These are phyloP conservation scores for Theonella swinhoei DNA, from an alignment of 37 sponge, comb jelly and placozoan species.

Conservation along the genomic window DNA sequence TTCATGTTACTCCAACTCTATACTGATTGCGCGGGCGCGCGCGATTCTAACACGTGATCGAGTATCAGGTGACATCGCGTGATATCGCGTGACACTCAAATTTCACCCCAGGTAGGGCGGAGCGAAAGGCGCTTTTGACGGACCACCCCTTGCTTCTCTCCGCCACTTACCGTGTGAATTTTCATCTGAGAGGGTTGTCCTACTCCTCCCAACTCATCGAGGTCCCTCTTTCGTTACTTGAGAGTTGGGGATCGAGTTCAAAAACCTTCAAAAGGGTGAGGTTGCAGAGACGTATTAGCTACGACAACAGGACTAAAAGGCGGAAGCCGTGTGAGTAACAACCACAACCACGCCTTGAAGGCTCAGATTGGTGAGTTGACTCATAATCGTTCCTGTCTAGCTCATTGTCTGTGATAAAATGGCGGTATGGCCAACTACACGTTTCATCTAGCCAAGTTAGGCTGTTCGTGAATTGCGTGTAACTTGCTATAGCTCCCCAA, in stretches of 20 bases:
- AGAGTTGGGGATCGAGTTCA: not conserved
- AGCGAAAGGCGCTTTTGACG: not conserved
- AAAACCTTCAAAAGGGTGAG: not conserved
- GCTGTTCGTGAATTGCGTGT: too few species aligned
- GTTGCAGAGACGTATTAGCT: not conserved
- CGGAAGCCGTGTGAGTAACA: slow-evolving; percentile 11
- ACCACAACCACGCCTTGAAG: slow-evolving; percentile 38
- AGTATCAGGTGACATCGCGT: not conserved
- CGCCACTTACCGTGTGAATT: not conserved
- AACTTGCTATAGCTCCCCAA: too few species aligned
- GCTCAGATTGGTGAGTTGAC: not conserved
- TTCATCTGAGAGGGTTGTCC: not conserved
- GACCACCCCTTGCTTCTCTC: not conserved
- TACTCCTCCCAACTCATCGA: not conserved
- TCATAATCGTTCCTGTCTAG: not conserved
- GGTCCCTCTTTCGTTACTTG: not conserved
- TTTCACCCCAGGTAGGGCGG: not conserved
- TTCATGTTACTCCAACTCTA: too few species aligned
- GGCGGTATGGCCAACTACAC: too few species aligned
- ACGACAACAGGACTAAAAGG: not conserved
- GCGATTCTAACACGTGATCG: not conserved
- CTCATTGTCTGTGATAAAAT: too few species aligned
- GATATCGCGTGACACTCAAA: not conserved
- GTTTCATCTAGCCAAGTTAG: too few species aligned
- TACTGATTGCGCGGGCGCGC: too few species aligned